Conservation (phyloP, 2,113 vertebrate species). For the Chionis minor region DNA sequence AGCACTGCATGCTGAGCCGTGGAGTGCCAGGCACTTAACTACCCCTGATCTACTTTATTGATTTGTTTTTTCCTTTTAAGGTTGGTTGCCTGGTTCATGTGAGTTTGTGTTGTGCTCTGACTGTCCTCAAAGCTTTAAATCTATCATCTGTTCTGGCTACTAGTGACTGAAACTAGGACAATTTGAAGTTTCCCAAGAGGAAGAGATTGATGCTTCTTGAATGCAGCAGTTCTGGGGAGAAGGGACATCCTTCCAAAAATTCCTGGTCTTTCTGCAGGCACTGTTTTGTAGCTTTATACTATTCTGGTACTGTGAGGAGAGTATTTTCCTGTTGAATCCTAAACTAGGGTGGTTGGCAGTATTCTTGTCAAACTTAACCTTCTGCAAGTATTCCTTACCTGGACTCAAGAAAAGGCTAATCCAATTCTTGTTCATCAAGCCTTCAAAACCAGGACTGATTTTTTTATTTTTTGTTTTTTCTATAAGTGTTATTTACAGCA, state of each 20-base stretch:
- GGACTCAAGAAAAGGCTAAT: background rate
- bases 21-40: conserved; percentile 9
- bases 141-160: background rate
- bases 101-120: background rate
- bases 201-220: background rate
- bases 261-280: background rate
- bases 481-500: background rate
- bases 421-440: background rate
- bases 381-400: background rate
- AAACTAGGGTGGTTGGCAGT: background rate
- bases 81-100: background rate
- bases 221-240: background rate
- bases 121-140: background rate
- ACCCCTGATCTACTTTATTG: background rate
- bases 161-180: background rate
- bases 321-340: background rate
- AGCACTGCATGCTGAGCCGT: background rate
- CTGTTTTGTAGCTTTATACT: background rate
- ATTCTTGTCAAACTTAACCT: background rate
- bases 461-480: background rate
- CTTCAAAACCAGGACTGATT: background rate
- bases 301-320: background rate
- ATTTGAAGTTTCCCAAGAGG: background rate
- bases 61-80: conserved; percentile 23
- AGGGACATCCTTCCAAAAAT: background rate